These are phyloP conservation scores for Bothrops jararaca DNA, from an alignment of 2,113 vertebrate species.

Conservation along the genomic window DNA sequence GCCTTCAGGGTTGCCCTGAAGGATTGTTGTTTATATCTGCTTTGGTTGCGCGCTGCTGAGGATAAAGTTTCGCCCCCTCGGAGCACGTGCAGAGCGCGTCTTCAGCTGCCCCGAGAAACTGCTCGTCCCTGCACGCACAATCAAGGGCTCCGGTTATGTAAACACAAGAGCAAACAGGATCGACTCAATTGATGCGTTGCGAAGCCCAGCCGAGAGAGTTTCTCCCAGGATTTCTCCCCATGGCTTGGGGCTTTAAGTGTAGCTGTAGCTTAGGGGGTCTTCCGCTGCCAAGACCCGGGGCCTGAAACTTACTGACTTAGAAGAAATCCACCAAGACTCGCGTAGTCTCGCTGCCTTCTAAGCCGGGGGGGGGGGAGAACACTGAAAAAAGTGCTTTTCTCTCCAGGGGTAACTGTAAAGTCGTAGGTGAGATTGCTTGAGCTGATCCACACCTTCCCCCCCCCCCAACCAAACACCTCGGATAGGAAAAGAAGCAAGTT, in stretches of 20 bases:
- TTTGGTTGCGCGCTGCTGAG: not conserved
- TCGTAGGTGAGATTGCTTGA: not conserved
- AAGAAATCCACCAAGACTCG: not conserved
- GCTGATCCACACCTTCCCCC: fast-evolving
- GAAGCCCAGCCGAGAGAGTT: not conserved
- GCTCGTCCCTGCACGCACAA: not conserved
- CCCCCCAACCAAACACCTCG: not conserved
- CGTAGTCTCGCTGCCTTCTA: not conserved
- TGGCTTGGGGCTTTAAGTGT: not conserved
- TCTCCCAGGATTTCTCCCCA: not conserved
- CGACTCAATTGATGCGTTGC: not conserved
- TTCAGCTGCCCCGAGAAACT: not conserved
- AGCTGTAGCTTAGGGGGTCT: not conserved
- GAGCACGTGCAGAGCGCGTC: not conserved
- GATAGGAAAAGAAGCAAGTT: not conserved
- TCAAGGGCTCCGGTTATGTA: not conserved
- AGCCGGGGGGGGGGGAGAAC: not conserved
- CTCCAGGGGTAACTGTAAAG: not conserved
- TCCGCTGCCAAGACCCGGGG: not conserved
- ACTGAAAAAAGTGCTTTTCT: not conserved
- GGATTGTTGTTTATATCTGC: too few relatives aligned
- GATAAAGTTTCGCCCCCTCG: not conserved
- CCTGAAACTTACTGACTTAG: not conserved
- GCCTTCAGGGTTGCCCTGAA: not conserved
- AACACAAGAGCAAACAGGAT: not conserved